Evolutionary conservation across 1,140 invertebrate species (phyloP).

Genomic region (Oncopodura yosiiana): DNA sequence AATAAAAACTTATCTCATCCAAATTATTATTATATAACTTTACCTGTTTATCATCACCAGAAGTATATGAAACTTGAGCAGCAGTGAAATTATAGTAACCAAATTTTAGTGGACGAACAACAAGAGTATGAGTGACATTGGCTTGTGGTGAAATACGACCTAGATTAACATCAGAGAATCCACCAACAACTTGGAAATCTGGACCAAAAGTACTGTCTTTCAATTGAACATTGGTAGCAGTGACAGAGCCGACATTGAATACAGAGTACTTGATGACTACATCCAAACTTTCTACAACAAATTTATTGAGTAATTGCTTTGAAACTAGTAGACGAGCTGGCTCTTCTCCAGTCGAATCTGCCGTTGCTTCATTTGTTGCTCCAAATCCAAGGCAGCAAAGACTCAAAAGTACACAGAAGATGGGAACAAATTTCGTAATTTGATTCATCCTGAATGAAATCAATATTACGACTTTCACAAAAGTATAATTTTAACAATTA

Average conservation of each 20-base stretch:
- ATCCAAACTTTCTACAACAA: conserved; percentile 96
- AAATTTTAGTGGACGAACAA: conserved; percentile 76
- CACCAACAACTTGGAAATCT: conserved; percentile 76
- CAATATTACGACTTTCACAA: no score
- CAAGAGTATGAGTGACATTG: conserved; percentile 88
- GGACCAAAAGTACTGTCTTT: conserved; percentile 81
- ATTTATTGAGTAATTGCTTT: conserved; percentile 92
- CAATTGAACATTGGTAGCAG: conserved; percentile 78
- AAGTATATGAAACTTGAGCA: conserved; percentile 80
- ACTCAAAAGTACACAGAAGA: not conserved
- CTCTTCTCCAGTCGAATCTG: conserved; percentile 35
- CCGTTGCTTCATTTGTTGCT: not conserved
- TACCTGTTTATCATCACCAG: conserved; percentile 59
- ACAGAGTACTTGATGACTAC: conserved; percentile 75
- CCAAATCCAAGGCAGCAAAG: not conserved
- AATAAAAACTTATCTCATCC: not conserved
- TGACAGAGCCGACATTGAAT: conserved; percentile 68
- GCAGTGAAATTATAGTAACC: conserved; percentile 97
- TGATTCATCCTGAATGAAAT: no score
- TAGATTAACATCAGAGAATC: conserved; percentile 69
- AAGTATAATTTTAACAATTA: no score
- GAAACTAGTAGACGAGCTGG: conserved; percentile 64
- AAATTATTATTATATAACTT: conserved; percentile 12
- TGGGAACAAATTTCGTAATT: not conserved
- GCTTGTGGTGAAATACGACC: conserved; percentile 81